phyloP scores from a whole-genome alignment of 2,888 invertebrate species.

The Aspidiotus rigidus region DNA sequence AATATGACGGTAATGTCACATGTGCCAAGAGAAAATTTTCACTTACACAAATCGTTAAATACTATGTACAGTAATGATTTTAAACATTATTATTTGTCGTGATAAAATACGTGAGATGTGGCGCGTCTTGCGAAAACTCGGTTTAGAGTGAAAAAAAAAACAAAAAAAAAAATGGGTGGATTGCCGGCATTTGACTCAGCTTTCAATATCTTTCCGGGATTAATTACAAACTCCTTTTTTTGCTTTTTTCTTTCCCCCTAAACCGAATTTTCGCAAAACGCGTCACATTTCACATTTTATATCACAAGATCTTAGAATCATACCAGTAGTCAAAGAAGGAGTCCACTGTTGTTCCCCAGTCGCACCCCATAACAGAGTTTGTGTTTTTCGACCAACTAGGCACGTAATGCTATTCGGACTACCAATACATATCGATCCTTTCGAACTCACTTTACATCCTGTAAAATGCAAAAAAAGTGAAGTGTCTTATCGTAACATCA shows the following conservation, averaged over 20 bases:
- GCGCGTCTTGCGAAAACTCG: no score
- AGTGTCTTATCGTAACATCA: no score
- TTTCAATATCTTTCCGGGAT: no score
- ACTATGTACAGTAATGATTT: no score
- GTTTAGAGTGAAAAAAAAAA: no score
- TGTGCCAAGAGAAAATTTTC: no score
- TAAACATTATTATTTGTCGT: no score
- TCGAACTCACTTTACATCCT: constrained; percentile 47
- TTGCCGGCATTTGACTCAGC: no score
- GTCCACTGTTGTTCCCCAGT: constrained; percentile 98
- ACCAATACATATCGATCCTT: constrained; percentile 19
- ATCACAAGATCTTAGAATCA: constrained; percentile 34
- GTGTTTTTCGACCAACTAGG: constrained; percentile 24
- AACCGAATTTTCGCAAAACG: not conserved
- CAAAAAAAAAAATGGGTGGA: not conserved
- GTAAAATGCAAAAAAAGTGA: not conserved
- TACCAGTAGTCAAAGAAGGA: constrained; percentile 88
- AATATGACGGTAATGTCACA: no score
- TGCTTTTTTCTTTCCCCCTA: not conserved
- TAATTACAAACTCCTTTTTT: no score
- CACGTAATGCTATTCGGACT: constrained; percentile 19
- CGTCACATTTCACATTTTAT: not conserved
- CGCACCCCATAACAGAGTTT: constrained; percentile 78
- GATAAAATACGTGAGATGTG: no score
- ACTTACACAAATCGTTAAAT: no score